Conservation (phyloP, 1,140 invertebrate species). For the Homarus americanus region DNA sequence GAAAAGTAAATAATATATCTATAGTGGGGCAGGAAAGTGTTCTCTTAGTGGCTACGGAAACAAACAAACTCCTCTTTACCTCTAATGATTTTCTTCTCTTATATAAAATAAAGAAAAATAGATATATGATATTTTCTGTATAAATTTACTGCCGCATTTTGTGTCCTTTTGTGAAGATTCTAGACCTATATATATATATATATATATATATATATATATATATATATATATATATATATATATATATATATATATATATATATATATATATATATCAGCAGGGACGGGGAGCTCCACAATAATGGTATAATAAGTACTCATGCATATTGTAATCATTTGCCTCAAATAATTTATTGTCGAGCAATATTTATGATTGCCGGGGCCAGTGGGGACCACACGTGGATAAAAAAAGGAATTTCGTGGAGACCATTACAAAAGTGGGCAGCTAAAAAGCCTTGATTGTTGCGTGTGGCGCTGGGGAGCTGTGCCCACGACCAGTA, state of each 20-base stretch:
- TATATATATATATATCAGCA: constrained; percentile 22
- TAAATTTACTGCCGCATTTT: background rate
- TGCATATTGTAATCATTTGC: background rate
- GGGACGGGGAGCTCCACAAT: background rate
- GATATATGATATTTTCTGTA: too few relatives aligned
- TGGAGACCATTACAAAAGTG: background rate
- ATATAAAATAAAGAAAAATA: background rate
- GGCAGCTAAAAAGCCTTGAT: background rate
- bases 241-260: constrained; percentile 38
- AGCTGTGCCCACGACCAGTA: background rate
- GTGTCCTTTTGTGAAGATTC: background rate
- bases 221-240: constrained; percentile 28
- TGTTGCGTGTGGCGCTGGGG: background rate
- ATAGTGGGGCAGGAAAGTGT: background rate
- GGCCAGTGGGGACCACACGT: background rate
- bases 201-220: constrained; percentile 25
- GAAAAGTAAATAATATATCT: constrained; percentile 18
- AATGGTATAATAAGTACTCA: background rate
- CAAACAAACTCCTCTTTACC: background rate
- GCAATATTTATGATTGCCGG: background rate
- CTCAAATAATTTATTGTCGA: background rate
- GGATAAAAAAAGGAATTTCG: constrained; percentile 4
- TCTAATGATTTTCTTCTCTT: background rate
- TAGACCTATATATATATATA: constrained; percentile 10
- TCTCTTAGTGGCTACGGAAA: background rate